A percentile compares a stretch with the other conserved stretches of the same genome.
These are phyloP conservation scores for Poecilia latipinna DNA, from an alignment of 2,113 vertebrate species.

Conservation along the genomic window DNA sequence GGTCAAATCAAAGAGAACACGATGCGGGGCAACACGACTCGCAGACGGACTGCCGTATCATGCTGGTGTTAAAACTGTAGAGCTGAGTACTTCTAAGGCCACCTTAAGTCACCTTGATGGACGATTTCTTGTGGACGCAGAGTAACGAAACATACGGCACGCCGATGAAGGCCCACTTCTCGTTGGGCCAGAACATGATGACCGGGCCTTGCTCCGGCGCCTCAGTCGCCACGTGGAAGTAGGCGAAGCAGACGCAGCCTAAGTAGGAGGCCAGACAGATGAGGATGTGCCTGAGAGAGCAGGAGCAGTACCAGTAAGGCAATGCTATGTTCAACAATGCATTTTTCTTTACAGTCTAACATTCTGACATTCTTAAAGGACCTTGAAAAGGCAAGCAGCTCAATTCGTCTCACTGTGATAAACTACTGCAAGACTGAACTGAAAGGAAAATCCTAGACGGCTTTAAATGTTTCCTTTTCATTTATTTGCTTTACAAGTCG, in stretches of 20 bases:
- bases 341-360: too few species aligned
- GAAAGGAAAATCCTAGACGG: neutral
- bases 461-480: too few species aligned
- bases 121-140: constrained; percentile 87
- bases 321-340: too few species aligned
- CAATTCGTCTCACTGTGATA: neutral
- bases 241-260: constrained; percentile 97
- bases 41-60: neutral
- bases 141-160: constrained; percentile 93
- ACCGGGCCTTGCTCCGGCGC: constrained; percentile 95
- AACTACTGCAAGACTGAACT: neutral
- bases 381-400: neutral
- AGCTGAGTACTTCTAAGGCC: neutral
- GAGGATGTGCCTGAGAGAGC: constrained; percentile 89
- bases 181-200: constrained; percentile 97
- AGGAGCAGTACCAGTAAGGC: constrained; percentile 5
- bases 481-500: too few species aligned
- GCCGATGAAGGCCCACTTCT: constrained; percentile 97
- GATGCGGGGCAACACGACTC: constrained; percentile 4
- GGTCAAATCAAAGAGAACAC: constrained; percentile 16
- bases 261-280: constrained; percentile 96
- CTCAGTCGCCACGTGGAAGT: constrained; percentile 93
- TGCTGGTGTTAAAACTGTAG: constrained; percentile 4
- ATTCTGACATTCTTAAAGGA: neutral
- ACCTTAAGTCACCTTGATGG: constrained; percentile 91